These are phyloP conservation scores for Sardina pilchardus DNA, from an alignment of 2,113 vertebrate species.

Conservation along the genomic window DNA sequence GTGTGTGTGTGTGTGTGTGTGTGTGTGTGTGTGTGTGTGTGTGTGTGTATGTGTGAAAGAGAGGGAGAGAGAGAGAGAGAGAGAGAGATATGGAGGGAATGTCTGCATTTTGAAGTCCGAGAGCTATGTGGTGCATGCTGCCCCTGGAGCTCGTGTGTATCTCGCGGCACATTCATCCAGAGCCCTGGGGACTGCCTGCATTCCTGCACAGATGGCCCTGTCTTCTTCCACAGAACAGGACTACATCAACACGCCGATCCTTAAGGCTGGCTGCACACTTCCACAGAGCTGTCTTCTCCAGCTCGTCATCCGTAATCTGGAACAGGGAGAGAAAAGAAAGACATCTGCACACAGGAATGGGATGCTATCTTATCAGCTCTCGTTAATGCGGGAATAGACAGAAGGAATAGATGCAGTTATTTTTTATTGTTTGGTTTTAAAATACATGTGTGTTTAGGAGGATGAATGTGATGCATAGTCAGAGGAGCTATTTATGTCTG, in stretches of 20 bases:
- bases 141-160: background rate
- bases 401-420: background rate
- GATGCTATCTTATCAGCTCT: background rate
- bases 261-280: background rate
- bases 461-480: background rate
- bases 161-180: conserved; percentile 22
- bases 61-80: background rate
- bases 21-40: background rate
- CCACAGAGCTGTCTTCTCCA: background rate
- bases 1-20: too few species aligned
- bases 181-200: conserved; percentile 32
- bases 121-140: conserved; percentile 19
- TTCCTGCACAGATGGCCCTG: conserved; percentile 34
- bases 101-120: conserved; percentile 3
- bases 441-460: background rate
- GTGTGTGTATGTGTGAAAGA: background rate
- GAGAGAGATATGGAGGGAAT: background rate
- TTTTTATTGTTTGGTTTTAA: background rate
- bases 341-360: background rate
- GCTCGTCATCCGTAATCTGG: background rate
- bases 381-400: background rate
- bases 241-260: conserved; percentile 30
- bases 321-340: background rate
- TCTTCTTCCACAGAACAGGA: conserved; percentile 7
- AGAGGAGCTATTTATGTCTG: conserved; percentile 15